Evolutionary conservation across 2,888 invertebrate species (phyloP).

Genomic region (Trypoxylon attenuatum): DNA sequence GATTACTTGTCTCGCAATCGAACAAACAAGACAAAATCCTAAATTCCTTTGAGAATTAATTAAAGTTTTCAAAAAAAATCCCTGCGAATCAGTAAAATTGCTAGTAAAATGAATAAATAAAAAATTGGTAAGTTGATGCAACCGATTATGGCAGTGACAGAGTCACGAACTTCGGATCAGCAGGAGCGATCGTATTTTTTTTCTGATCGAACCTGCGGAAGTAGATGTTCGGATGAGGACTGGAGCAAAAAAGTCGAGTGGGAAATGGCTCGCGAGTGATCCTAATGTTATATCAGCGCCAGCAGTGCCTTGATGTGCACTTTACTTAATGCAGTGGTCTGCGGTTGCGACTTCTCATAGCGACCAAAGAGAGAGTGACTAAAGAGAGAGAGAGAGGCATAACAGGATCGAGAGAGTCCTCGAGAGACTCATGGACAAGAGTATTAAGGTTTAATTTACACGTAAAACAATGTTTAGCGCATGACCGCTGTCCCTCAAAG

Average conservation of each 20-base stretch:
- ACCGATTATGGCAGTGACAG: constrained; percentile 32
- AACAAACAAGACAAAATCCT: too few species aligned
- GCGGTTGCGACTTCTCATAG: constrained; percentile 58
- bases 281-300: constrained; percentile 31
- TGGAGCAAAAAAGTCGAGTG: background rate
- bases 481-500: too few species aligned
- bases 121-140: constrained; percentile 5
- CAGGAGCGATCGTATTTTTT: constrained; percentile 32
- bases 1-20: too few species aligned
- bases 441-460: constrained; percentile 6
- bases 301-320: constrained; percentile 62
- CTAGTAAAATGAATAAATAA: too few species aligned
- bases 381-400: too few species aligned
- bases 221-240: constrained; percentile 1
- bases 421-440: constrained; percentile 5
- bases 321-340: constrained; percentile 68
- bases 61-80: too few species aligned
- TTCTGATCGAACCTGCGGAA: constrained; percentile 1
- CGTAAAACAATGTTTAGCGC: constrained; percentile 4
- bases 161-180: constrained; percentile 32
- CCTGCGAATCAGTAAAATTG: too few species aligned
- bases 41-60: too few species aligned
- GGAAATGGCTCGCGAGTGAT: constrained; percentile 8
- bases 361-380: too few species aligned
- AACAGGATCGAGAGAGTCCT: background rate